Evolutionary conservation across 2,113 vertebrate genomes (phyloP), one percentile per base, ranked within the genome.

Genomic region (Nothobranchius furzeri): DNA sequence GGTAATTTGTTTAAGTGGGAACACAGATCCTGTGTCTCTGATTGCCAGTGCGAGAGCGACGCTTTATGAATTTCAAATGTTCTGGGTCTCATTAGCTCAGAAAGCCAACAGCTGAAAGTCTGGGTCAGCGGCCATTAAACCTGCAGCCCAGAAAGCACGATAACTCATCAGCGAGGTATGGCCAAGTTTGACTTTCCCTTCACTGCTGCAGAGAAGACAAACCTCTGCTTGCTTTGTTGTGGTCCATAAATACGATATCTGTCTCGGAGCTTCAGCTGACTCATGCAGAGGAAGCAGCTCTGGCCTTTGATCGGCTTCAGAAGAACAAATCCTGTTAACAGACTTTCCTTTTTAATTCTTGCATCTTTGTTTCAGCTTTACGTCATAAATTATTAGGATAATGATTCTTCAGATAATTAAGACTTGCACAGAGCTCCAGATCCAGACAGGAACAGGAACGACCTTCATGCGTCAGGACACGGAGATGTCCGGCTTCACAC

Each of bases 61-160:
- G 54, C 50, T 57, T 70, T 64, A 60, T 76, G 82, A 65, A 84
- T 87, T 83, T 85, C 37, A 74, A 84, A 76, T 49, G 58, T 83
- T 73, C 58, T 62, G 63, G 25, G 69, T 70, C 54, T 73, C 50
- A 62, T 73, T 75, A 59, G 61, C 43, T 25, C 35, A 47, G 48
- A 76, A 78, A 76, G 74, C 66, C 60, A 64, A 35, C 70, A 66
- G 67, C 76, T 68, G 64, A 70, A 82, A 63, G 84, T 66, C 43
- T 46, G 59, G 72, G 62, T 81, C 79, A 69, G 57, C 57, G 64
- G 57, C 67, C 68, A 70, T 87, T 75, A 79, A 68, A 81, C 63
- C 37, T 43, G 13, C 40, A 14, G 1, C 9, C 53, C 35, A 24
- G 20, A 50, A 53, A 49, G 40, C 35, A 37, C 15, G 17, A 30